Conservation (phyloP, 2,888 invertebrate species). For the Lycaena phlaeas region DNA sequence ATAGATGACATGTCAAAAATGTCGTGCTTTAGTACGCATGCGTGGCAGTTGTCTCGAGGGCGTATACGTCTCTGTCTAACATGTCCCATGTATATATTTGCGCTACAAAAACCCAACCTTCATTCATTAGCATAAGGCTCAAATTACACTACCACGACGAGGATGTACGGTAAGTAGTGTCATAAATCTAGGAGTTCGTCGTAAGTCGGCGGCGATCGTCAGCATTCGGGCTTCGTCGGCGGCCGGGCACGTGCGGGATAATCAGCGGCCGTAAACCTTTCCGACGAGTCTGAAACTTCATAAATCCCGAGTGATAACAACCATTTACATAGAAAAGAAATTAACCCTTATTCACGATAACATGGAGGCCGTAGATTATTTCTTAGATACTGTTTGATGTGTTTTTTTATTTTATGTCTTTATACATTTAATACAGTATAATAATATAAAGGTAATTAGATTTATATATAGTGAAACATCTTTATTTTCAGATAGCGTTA, state of each 20-base stretch:
- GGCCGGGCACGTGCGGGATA: conserved; percentile 55
- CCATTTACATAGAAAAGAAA: background rate
- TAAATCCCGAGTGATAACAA: background rate
- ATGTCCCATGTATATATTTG: conserved; percentile 23
- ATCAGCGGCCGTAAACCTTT: conserved; percentile 13
- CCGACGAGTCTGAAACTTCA: conserved; percentile 2
- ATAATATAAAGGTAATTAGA: too few relatives aligned
- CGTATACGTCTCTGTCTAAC: conserved; percentile 27
- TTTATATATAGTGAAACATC: too few relatives aligned
- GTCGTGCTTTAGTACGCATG: conserved; percentile 43
- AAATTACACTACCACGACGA: conserved; percentile 7
- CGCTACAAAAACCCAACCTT: conserved; percentile 9
- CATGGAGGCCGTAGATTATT: too few relatives aligned
- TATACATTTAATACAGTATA: too few relatives aligned
- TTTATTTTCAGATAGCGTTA: too few relatives aligned
- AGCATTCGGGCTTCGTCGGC: conserved; percentile 52
- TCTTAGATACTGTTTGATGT: too few relatives aligned
- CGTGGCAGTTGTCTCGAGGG: conserved; percentile 59
- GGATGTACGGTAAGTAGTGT: conserved; percentile 1
- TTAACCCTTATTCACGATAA: background rate
- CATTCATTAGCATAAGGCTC: fast-evolving
- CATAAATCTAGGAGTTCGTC: conserved; percentile 12
- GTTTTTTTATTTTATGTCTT: too few relatives aligned
- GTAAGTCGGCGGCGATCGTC: conserved; percentile 41
- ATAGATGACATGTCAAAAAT: too few relatives aligned